Base-by-base conservation (phyloP, 2,888 invertebrate species). In the Gari tellinella region DNA sequence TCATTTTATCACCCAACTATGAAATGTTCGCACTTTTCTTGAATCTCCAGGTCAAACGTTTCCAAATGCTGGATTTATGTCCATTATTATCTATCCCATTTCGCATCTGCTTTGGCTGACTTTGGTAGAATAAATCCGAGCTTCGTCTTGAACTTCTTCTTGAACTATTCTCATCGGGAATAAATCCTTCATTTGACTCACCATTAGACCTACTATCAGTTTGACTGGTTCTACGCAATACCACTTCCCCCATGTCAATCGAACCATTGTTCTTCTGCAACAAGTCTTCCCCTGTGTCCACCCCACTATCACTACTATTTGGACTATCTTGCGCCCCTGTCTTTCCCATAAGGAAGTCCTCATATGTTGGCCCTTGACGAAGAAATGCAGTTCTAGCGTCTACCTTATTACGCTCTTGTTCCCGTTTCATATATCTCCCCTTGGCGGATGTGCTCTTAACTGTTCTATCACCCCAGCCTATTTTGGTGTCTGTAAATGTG, bases 381-480 rank as follows among this genome's bases (percentile, higher is more conserved):
- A 31, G 63, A 14, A 31, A n/a, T 10, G 41, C 23, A 3, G 46
- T 60, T 7, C 25, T 64, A 10, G 61, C 67, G 49, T 66, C 61
- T 41, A 69, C 51, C 14, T 72, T 55, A 7, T 43, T 45, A 43
- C 67, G 68, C 53, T 76, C 81, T 58, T 78, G 81, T 69, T 67
- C 77, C 15, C 82, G 79, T 63, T 84, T 84, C n/a, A 80, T 69
- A 52, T 81, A 81, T 10, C 84, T 67, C 12, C 84, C 84, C 55
- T 76, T 81, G 1, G 84, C 81, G 4, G 80, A 82, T 0, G 84
- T 84, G 62, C 84, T 84, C 56, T 74, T 81, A 2, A 81, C 81
- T 3, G 83, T 80, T 49, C 83, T 66, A 53, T 83, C 81, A 41
- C 81, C 84, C 69, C 76, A 69, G 4, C 82, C 82, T 12, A 84